Evolutionary conservation across 2,797 vertebrate genomes (phyloP), one percentile per base, ranked within the genome.

Genomic region (Luscinia megarhynchos): DNA sequence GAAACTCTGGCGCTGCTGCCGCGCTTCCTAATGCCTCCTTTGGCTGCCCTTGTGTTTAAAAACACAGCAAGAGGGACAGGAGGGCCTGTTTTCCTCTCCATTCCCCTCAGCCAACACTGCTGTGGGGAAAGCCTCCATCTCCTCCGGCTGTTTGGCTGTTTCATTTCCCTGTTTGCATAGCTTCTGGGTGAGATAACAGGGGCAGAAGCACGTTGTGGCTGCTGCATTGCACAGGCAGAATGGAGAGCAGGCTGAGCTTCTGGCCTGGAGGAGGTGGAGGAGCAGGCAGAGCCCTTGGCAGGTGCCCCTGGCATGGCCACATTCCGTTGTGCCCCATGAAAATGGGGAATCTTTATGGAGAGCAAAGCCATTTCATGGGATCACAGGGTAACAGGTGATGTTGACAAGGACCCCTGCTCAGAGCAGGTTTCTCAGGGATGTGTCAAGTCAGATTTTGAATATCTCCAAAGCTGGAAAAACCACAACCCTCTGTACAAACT

Each of bases 131-230:
- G 48, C 6, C 12, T 32, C 48, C 15, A 3, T 36, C 43, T 93
- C 12, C 0, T 4, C 11, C 0, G 0, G 17, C 5, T 41, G 58
- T 14, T 10, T 1, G 10, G 15, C 51, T 36, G 24, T 27, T 50
- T 88, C 55, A 30, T 72, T 70, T 64, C 41, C 46, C 54, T 58
- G 18, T 82, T 80, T 63, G n/a, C 3, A 5, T 22, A 75, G 46
- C 22, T 50, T 21, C 20, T 2, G 8, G 34, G 21, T 70, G 87
- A 79, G 40, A 54, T 66, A 30, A 57, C 22, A 21, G 0, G 30
- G 48, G 51, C 73, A 59, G 51, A 73, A 61, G 27, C 24, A 26
- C 0, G 0, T 8, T 40, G 80, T 66, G 73, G 54, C 58, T 77
- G 30, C 53, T 73, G 29, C 5, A 1, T 36, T 82, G 54, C 75